A percentile compares a stretch with the other conserved stretches of the same genome.
Conservation (phyloP, 1,140 invertebrate species). For the Lucilia sericata region DNA sequence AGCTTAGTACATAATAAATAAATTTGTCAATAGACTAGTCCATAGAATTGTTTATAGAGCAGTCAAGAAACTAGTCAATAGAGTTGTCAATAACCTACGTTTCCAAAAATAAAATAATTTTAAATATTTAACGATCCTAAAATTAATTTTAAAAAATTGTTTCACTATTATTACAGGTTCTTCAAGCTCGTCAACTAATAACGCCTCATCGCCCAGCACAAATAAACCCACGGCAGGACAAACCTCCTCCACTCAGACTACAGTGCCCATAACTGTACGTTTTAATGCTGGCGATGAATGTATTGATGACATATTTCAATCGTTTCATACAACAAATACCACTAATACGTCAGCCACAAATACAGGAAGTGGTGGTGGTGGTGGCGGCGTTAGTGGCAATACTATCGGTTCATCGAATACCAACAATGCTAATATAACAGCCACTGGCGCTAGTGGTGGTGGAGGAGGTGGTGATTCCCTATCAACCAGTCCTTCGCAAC, state of each 20-base stretch:
- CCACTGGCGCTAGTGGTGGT: conserved; percentile 48
- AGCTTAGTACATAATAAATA: too few relatives aligned
- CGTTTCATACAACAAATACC: conserved; percentile 59
- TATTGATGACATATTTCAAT: conserved; percentile 64
- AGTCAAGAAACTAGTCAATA: too few relatives aligned
- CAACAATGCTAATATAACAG: too few relatives aligned
- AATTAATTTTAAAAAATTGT: too few relatives aligned
- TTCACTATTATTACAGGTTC: conserved; percentile 48
- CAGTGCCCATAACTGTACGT: conserved; percentile 62
- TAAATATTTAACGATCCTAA: too few relatives aligned
- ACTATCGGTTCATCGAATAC: conserved; percentile 14
- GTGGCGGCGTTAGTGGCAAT: conserved; percentile 49
- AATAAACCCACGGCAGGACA: conserved; percentile 24
- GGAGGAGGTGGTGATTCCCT: conserved; percentile 56
- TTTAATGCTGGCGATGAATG: conserved; percentile 66
- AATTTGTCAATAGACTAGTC: too few relatives aligned
- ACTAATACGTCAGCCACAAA: conserved; percentile 27
- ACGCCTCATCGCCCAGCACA: conserved; percentile 17
- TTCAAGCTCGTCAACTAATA: conserved; percentile 21
- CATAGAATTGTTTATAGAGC: too few relatives aligned
- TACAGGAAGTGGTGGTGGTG: conserved; percentile 52
- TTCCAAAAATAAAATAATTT: too few relatives aligned
- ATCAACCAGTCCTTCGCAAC: conserved; percentile 62
- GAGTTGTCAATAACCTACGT: too few relatives aligned
- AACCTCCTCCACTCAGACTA: conserved; percentile 55